Base-by-base conservation (phyloP, 2,113 vertebrate genomes). In the Hippocampus barbouri region DNA sequence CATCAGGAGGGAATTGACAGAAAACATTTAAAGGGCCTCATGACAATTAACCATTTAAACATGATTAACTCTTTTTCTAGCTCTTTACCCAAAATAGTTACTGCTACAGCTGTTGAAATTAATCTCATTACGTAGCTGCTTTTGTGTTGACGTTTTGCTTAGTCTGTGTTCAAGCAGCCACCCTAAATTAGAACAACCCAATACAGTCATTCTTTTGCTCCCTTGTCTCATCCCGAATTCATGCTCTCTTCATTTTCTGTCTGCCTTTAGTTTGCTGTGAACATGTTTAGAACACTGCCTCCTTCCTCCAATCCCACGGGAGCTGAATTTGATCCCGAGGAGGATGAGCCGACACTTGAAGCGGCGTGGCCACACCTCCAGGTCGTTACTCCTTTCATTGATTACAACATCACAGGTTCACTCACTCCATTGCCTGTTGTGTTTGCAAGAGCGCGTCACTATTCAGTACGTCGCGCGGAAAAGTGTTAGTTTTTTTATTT, bases 321-420 rank as follows among this genome's bases (percentile, higher is more conserved):
- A 90, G 97, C 97, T 40, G 97, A 98, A 83, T 98, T 98, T 85
- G 97, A 98, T 88, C 97, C 97, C 20, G 97, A 98, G 82, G 97
- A 98, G 85, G 96, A 98, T 56, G 97, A 98, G 83, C 97, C 97
- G 34, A 98, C 97, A 14, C 90, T 98, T 80, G 97, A 98, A 92
- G 97, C 97, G 30, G 96, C 97, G 0, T 98, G 97, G 97, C 97
- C 97, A 77, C 97, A 98, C 81, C 92, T 98, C 75, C 97, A 98
- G 96, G 96, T 68, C 10, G 49, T 11, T 61, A 27, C 30, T 25
- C 10, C 11, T n/a, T 21, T 21, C 10, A 68, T 53, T 66, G 43
- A 45, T 15, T 14, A 23, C 10, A 41, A n/a, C 34, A n/a, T 9
- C 3, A 21, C 14, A 4, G 34, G n/a, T 53, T 67, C 12, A 27